Base-by-base conservation (phyloP, 2,888 invertebrate genomes). In the Pelosia muscerda region DNA sequence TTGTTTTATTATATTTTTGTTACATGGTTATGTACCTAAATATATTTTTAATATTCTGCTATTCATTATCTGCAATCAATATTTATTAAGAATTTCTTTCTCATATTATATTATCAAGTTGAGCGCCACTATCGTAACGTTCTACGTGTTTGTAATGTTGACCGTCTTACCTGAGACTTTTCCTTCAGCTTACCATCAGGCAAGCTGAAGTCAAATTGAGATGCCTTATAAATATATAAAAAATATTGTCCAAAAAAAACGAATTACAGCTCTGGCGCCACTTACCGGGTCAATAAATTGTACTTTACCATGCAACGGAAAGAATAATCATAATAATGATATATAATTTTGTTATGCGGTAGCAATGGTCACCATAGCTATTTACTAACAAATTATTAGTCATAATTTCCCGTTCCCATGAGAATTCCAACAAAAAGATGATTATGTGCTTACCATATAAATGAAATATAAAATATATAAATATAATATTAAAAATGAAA, bases 1-100 rank as follows among this genome's bases (percentile, higher is more conserved):
- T 66, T 10, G 65, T 79, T 72, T 69, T 63, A 67, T 79, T 38
- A 3, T 38, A 15, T 15, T 15, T 38, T 75, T n/a, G 0, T 22
- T 23, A 0, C 1, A 23, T 49, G 25, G 2, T 19, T 22, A 23
- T 13, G 9, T 6, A 42, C 6, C 28, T 8, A 23, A 55, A 11
- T 2, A 1, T 23, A 13, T 25, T 25, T 23, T 22, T 2, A 13
- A 4, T 23, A 11, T 11, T 6, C 23, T 42, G 19, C 19, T 42
- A 38, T 38, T 38, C 0, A 19, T 42, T 19, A 42, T 42, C 42
- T 42, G 19, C 8, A 38, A 38, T 38, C 1, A 38, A 38, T 13
- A n/a, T n/a, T n/a, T n/a, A n/a, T n/a, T n/a, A n/a, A n/a, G n/a
- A n/a, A n/a, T n/a, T n/a, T n/a, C n/a, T n/a, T n/a, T n/a, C n/a